Evolutionary conservation across 2,888 invertebrate genomes (phyloP).

Genomic region (Habrosyne pyritoides): DNA sequence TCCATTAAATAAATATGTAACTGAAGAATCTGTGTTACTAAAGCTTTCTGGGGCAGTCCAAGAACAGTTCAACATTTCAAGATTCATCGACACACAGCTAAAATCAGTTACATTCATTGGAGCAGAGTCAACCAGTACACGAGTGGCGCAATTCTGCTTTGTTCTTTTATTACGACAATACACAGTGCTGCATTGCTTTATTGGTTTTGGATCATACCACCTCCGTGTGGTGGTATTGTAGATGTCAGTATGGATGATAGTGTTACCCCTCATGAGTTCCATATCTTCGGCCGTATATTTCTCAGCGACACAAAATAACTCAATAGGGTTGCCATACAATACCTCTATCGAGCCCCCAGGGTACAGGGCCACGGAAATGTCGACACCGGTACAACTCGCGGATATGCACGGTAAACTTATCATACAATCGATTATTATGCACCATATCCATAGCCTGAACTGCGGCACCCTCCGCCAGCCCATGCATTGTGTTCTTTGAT

Average conservation of each 20-base stretch:
- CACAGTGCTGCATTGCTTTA: slow-evolving; percentile 78
- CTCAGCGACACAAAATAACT: slow-evolving; percentile 85
- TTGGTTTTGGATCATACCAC: slow-evolving; percentile 80
- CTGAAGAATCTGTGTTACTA: slow-evolving; percentile 50
- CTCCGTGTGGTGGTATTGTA: slow-evolving; percentile 86
- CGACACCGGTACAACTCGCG: slow-evolving; percentile 58
- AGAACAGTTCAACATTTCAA: slow-evolving; percentile 88
- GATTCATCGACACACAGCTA: slow-evolving; percentile 88
- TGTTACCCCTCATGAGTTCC: slow-evolving; percentile 59
- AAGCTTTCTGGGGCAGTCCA: slow-evolving; percentile 85
- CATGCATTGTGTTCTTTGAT: slow-evolving; percentile 59
- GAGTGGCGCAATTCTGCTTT: slow-evolving; percentile 52
- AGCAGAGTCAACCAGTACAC: slow-evolving; percentile 74
- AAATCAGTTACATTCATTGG: slow-evolving; percentile 88
- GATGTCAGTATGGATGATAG: slow-evolving; percentile 61
- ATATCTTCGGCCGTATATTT: slow-evolving; percentile 68
- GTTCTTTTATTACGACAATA: slow-evolving; percentile 76
- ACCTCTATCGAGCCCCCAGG: slow-evolving; percentile 84
- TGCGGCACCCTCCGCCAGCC: slow-evolving; percentile 56
- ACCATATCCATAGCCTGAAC: slow-evolving; percentile 67
- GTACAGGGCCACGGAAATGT: slow-evolving; percentile 62
- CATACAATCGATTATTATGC: slow-evolving; percentile 60
- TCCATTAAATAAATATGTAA: slow-evolving; percentile 56
- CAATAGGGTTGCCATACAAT: slow-evolving; percentile 84
- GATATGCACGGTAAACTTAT: slow-evolving; percentile 65